Base-by-base conservation (phyloP, 2,888 invertebrate genomes). In the Mythimna lalbum region DNA sequence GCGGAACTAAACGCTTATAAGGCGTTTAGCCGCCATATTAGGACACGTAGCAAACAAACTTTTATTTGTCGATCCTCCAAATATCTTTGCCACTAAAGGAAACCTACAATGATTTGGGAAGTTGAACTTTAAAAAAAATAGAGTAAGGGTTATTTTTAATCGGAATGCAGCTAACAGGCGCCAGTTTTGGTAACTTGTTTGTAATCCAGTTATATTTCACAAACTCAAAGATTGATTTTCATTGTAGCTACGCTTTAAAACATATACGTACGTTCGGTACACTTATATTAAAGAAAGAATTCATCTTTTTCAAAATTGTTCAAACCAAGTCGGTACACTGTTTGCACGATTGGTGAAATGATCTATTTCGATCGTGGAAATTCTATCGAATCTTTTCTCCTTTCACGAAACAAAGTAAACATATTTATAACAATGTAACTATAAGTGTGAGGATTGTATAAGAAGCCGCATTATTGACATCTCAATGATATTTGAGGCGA, bases 11-110 rank as follows among this genome's bases (percentile, higher is more conserved):
- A 61, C 53, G n/a, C 78, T 69, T 74, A 57, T 76, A 84, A 62
- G 84, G 84, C 68, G 49, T 81, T 84, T 82, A 82, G 49, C 36
- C 53, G 19, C 31, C 76, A n/a, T 71, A 63, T 70, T 71, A 61
- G 84, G 82, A 9, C 19, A n/a, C 60, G 60, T 47, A 72, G 57
- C 63, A 80, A 77, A 78, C 47, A 49, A 66, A 73, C 43, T 62
- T 73, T 76, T 75, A 73, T 84, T 73, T 77, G 66, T 73, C 27
- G 62, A 69, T 71, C 60, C 74, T 63, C 55, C 63, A 50, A 80
- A 81, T 81, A 82, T 63, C 53, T 74, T 78, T 31, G 64, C 66
- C 72, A 49, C 39, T 73, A 79, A 73, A 57, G 69, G 73, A 53
- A 76, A 68, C 73, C 60, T 53, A 55, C 43, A 49, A 52, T 52